These are phyloP conservation scores for Arrhamphus sclerolepis DNA, from an alignment of 2,797 vertebrate genomes.

Conservation along the genomic window DNA sequence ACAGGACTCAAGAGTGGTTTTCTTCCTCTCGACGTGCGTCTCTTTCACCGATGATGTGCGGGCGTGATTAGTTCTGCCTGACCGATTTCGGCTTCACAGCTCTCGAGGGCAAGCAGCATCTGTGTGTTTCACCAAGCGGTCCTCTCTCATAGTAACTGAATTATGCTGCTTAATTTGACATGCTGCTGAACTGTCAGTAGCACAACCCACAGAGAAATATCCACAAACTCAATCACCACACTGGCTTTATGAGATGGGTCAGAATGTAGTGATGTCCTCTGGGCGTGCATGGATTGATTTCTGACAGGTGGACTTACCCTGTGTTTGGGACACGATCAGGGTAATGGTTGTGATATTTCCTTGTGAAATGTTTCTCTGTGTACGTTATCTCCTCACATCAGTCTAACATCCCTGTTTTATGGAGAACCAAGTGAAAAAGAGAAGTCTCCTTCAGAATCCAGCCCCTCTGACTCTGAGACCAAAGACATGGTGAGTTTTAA, in stretches of 20 bases:
- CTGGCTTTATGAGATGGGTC: slow-evolving; percentile 26
- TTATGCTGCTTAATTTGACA: slow-evolving; percentile 64
- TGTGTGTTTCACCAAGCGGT: slow-evolving; percentile 43
- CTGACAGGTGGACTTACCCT: too few species aligned
- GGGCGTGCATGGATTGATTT: slow-evolving; percentile 2
- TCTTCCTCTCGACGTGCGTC: slow-evolving; percentile 37
- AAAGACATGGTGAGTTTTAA: slow-evolving; percentile 83
- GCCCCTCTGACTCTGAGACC: slow-evolving; percentile 87
- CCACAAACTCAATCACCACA: slow-evolving; percentile 37
- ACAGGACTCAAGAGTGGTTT: slow-evolving; percentile 24
- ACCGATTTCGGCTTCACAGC: slow-evolving; percentile 10
- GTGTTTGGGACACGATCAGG: too few species aligned
- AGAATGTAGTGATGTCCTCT: slow-evolving; percentile 22
- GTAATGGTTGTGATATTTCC: neutral
- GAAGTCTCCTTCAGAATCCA: slow-evolving; percentile 93
- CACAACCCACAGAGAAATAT: slow-evolving; percentile 33
- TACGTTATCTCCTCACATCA: slow-evolving; percentile 53
- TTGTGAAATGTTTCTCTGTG: slow-evolving; percentile 22
- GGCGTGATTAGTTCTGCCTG: slow-evolving; percentile 55
- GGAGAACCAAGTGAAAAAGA: slow-evolving; percentile 96
- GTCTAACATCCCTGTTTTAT: slow-evolving; percentile 94
- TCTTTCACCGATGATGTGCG: slow-evolving; percentile 12
- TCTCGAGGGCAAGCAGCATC: slow-evolving; percentile 48
- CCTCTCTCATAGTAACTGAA: slow-evolving; percentile 46
- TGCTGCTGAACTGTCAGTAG: slow-evolving; percentile 42